Evolutionary conservation across 2,888 invertebrate genomes (phyloP), one percentile per base, ranked within the genome.

Genomic region (Orchesella flavescens): DNA sequence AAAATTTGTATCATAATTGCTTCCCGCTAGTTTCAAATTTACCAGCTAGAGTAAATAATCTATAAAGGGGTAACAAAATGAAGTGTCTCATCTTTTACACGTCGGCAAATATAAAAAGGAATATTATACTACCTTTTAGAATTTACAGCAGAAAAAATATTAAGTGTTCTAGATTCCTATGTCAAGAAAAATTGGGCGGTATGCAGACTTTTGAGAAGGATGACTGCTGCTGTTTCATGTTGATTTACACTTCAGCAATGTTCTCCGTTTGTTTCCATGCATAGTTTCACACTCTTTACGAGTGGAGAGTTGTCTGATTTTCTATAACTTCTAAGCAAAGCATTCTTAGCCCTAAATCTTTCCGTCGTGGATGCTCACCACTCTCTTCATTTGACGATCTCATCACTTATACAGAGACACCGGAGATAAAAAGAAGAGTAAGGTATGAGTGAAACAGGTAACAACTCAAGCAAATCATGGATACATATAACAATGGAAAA

Each of bases 231-330:
- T 74, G 53, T 53, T 15, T 78, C 71, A 21, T 65, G 78, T 71
- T 78, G 78, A 78, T 71, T 69, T 69, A 59, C 74, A 81, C 80
- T 59, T 81, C 23, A 74, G 24, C 73, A 59, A 46, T 68, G 73
- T 55, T 73, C 53, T 44, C 65, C 74, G 68, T 81, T 24, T 57
- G 43, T 81, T 73, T 66, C 72, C 57, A 68, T 77, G 66, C 68
- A 77, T 77, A 55, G 57, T 46, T 68, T 55, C 63, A 49, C 57
- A 44, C 17, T 43, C 24, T 65, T 65, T 65, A 65, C 65, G 65
- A 65, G n/a, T 34, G 44, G 24, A 2, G 23, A 23, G 65, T 10
- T 65, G 17, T 43, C 44, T 23, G 61, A 46, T 61, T 23, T 74
- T 12, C 9, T 34, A 71, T 74, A 46, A 74, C 49, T 74, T 12